These are phyloP conservation scores for Argyresthia albistria DNA, from an alignment of 2,888 invertebrate species.

Conservation along the genomic window DNA sequence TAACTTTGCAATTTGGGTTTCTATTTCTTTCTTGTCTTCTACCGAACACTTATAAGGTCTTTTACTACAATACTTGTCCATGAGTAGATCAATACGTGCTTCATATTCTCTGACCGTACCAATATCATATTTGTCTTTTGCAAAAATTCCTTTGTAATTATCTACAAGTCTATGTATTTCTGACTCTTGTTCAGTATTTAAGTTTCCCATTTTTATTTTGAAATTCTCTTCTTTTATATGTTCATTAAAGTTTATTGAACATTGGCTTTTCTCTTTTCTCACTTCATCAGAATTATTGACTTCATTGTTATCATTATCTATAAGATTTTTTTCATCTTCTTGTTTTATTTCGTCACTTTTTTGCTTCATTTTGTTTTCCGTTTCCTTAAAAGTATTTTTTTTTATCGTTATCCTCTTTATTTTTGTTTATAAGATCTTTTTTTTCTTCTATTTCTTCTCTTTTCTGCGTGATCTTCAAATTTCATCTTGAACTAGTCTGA, in stretches of 20 bases:
- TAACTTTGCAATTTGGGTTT: constrained; percentile 7
- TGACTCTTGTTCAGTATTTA: background rate
- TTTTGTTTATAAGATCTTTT: background rate
- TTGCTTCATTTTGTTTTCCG: background rate
- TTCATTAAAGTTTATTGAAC: background rate
- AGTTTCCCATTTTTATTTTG: background rate
- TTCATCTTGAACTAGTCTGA: constrained; percentile 11
- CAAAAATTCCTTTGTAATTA: constrained; percentile 1
- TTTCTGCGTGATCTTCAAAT: constrained; percentile 6
- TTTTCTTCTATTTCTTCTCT: background rate
- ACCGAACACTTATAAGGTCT: constrained; percentile 9
- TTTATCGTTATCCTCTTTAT: background rate
- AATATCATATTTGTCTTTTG: constrained; percentile 11
- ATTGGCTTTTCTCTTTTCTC: no score
- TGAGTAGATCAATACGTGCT: constrained; percentile 10
- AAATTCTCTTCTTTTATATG: background rate
- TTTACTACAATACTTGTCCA: constrained; percentile 11
- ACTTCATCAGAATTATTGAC: no score
- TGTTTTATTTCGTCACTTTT: no score
- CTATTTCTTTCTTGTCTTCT: constrained; percentile 9
- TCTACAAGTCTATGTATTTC: background rate
- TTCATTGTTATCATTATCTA: no score
- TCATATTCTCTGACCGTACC: constrained; percentile 11
- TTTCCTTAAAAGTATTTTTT: constrained; percentile 1
- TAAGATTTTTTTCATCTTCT: no score